Evolutionary conservation across 2,888 invertebrate species (phyloP).

Genomic region (Sipunculus nudus): DNA sequence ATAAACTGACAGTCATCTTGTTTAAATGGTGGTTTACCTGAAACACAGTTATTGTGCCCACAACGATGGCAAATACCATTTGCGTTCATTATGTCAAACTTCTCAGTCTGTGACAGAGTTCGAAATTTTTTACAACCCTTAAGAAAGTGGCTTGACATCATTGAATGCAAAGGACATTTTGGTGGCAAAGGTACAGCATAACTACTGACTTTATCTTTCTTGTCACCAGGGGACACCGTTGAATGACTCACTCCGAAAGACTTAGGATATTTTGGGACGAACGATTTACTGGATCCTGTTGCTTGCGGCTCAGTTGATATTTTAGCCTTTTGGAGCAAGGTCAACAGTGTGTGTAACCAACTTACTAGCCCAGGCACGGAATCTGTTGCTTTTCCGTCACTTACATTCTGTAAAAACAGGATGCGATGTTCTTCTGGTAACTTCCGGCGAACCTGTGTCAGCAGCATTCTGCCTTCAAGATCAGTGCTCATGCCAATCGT

Average conservation of each 20-base stretch:
- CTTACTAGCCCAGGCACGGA: neutral
- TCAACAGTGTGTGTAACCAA: neutral
- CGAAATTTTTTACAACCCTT: neutral
- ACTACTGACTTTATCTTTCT: neutral
- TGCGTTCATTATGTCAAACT: neutral
- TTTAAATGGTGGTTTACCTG: neutral
- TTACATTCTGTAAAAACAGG: neutral
- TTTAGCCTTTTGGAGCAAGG: neutral
- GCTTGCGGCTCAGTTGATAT: neutral
- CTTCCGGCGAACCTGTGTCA: neutral
- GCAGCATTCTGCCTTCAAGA: neutral
- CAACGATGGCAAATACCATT: neutral
- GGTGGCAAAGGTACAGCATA: neutral
- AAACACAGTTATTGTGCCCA: neutral
- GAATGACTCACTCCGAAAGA: neutral
- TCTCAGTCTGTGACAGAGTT: neutral
- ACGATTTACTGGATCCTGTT: neutral
- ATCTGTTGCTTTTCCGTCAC: neutral
- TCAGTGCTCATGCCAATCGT: neutral
- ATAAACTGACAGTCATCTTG: neutral
- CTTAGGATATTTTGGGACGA: neutral
- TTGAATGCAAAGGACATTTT: neutral
- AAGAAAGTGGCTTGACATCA: neutral
- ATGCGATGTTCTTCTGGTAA: neutral
- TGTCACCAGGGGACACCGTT: neutral